These are phyloP conservation scores for Charina bottae DNA, from an alignment of 2,113 vertebrate genomes.

Conservation along the genomic window DNA sequence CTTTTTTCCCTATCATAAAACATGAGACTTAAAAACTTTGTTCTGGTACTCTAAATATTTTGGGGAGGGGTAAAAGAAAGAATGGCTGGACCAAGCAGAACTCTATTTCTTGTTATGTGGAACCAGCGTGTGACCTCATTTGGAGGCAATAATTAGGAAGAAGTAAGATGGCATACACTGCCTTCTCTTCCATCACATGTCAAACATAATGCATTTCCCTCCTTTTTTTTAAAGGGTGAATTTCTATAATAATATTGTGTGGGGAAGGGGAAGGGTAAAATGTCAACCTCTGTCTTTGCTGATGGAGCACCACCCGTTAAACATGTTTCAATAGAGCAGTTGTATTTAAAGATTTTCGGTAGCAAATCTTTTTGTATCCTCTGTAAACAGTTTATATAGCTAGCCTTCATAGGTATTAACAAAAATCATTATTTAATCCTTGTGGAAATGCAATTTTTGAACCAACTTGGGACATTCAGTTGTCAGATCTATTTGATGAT, in stretches of 20 bases:
- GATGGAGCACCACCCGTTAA: background rate
- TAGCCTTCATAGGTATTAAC: background rate
- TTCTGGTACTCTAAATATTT: background rate
- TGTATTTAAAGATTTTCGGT: background rate
- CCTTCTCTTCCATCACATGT: background rate
- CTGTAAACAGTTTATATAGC: background rate
- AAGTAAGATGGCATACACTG: background rate
- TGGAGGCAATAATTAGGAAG: background rate
- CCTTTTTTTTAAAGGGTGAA: background rate
- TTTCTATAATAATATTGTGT: background rate
- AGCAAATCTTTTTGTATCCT: background rate
- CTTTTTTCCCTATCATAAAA: background rate
- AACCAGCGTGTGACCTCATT: background rate
- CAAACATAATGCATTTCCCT: background rate
- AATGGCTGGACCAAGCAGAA: background rate
- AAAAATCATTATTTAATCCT: background rate
- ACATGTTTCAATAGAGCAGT: background rate
- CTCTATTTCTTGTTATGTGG: background rate
- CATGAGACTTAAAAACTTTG: background rate
- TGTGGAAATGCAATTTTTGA: background rate
- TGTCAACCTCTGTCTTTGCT: background rate
- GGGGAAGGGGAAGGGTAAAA: background rate
- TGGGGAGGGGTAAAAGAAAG: background rate
- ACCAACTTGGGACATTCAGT: background rate
- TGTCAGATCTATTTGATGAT: background rate